These are phyloP conservation scores for Drosophila pachea DNA, from an alignment of 1,140 invertebrate genomes.

Conservation along the genomic window DNA sequence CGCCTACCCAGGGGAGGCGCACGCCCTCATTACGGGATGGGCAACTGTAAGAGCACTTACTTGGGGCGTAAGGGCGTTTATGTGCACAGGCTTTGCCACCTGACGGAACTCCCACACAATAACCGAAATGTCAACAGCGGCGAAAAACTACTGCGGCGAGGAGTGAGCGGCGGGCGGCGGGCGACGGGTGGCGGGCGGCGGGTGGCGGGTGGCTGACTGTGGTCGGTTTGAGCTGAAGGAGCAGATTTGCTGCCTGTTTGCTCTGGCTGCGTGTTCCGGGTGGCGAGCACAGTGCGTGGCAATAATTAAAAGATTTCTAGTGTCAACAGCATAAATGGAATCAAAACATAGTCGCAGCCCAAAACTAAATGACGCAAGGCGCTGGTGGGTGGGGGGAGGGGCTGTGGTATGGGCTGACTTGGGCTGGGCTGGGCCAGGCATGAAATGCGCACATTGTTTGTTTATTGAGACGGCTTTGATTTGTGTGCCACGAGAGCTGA, in stretches of 20 bases:
- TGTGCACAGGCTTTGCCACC: conserved; percentile 35
- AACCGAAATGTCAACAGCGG: conserved; percentile 41
- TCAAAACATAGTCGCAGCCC: conserved; percentile 69
- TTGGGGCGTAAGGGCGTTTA: conserved; percentile 12
- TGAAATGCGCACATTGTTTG: conserved; percentile 69
- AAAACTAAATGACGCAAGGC: conserved; percentile 64
- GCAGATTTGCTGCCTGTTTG: conserved; percentile 14
- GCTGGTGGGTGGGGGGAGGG: conserved; percentile 3
- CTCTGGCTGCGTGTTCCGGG: conserved; percentile 20
- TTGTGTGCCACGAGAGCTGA: conserved; percentile 47
- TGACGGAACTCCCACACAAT: conserved; percentile 61
- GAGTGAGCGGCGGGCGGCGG: not conserved
- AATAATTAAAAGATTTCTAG: conserved; percentile 76
- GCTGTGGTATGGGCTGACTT: not conserved
- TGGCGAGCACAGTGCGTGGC: conserved; percentile 46
- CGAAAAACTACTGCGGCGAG: conserved; percentile 37
- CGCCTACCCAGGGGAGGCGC: not conserved
- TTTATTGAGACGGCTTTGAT: conserved; percentile 73
- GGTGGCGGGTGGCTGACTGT: not conserved
- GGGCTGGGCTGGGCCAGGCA: conserved; percentile 20
- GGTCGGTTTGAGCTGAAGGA: not conserved
- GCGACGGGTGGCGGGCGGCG: not conserved
- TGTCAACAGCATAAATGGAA: conserved; percentile 75
- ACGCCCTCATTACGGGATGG: not conserved
- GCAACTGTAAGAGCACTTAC: conserved; percentile 19